Percentiles rank a stretch among this genome's conserved stretches.
These are phyloP conservation scores for Lomographa bimaculata DNA, from an alignment of 2,888 invertebrate genomes.

Conservation along the genomic window DNA sequence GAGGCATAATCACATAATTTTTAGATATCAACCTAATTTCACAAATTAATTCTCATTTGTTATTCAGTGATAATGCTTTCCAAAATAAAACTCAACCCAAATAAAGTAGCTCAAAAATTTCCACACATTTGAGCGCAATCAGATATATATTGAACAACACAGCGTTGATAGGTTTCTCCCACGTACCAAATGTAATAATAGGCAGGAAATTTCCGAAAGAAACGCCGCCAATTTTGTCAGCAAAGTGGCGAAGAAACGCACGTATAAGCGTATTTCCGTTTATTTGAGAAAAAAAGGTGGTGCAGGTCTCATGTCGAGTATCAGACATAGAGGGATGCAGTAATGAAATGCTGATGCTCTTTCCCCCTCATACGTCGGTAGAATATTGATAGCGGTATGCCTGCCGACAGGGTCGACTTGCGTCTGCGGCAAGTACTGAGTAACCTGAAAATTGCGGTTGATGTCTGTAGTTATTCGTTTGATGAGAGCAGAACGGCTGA, in stretches of 20 bases:
- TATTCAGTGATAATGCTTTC: too few relatives aligned
- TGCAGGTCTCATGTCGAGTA: slow-evolving; percentile 29
- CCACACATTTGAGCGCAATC: too few relatives aligned
- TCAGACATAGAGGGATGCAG: slow-evolving; percentile 49
- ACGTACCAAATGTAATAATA: slow-evolving; percentile 31
- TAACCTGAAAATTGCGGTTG: slow-evolving; percentile 10
- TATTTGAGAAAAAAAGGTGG: slow-evolving; percentile 33
- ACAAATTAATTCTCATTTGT: too few relatives aligned
- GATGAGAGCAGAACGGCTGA: too few relatives aligned
- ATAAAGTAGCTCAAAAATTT: too few relatives aligned
- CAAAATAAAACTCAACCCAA: too few relatives aligned
- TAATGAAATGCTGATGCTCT: slow-evolving; percentile 73
- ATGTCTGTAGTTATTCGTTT: too few relatives aligned
- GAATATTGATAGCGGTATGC: slow-evolving; percentile 70
- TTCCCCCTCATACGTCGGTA: slow-evolving; percentile 54
- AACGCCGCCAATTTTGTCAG: slow-evolving; percentile 30
- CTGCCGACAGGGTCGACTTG: slow-evolving; percentile 20
- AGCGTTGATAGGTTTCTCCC: slow-evolving; percentile 13
- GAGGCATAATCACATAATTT: too few relatives aligned
- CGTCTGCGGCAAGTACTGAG: slow-evolving; percentile 1
- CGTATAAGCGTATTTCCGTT: slow-evolving; percentile 29
- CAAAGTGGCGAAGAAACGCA: slow-evolving; percentile 31
- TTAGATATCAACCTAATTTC: too few relatives aligned
- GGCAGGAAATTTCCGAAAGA: slow-evolving; percentile 22
- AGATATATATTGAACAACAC: slow-evolving; percentile 4